Percentiles rank a stretch among this genome's conserved stretches.
Evolutionary conservation across 2,797 vertebrate genomes (phyloP).

Genomic region (Phalloptychus januarius): DNA sequence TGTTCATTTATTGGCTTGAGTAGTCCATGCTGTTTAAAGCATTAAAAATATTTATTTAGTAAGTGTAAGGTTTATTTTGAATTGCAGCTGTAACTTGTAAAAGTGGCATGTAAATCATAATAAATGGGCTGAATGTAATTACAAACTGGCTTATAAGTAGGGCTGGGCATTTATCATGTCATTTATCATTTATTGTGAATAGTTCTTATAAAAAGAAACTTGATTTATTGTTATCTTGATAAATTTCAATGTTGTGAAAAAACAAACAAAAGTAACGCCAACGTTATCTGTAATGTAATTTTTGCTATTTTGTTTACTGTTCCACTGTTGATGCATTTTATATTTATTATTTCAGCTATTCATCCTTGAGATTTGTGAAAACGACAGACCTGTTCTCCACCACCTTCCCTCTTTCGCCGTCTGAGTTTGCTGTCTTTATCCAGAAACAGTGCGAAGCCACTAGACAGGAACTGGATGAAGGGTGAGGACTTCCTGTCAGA

Average conservation of each 20-base stretch:
- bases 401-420: conserved; percentile 82
- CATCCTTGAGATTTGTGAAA: conserved; percentile 85
- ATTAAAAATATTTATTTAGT: background rate
- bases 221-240: too few species aligned
- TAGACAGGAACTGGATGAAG: conserved; percentile 77
- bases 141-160: background rate
- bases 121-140: background rate
- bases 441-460: conserved; percentile 83
- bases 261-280: too few species aligned
- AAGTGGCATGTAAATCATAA: background rate
- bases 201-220: too few species aligned
- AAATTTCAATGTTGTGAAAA: conserved; percentile 5
- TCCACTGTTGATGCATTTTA: too few species aligned
- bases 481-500: conserved; percentile 70
- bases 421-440: conserved; percentile 80
- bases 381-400: conserved; percentile 77
- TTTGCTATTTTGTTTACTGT: too few species aligned
- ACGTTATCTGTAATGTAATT: too few species aligned
- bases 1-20: background rate
- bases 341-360: conserved; percentile 76
- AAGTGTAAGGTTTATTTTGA: background rate
- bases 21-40: background rate
- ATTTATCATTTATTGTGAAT: too few species aligned
- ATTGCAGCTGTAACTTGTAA: background rate
- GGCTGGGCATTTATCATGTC: too few species aligned